Base-by-base conservation (phyloP, 1,140 invertebrate species). In the Helicoverpa armigera region DNA sequence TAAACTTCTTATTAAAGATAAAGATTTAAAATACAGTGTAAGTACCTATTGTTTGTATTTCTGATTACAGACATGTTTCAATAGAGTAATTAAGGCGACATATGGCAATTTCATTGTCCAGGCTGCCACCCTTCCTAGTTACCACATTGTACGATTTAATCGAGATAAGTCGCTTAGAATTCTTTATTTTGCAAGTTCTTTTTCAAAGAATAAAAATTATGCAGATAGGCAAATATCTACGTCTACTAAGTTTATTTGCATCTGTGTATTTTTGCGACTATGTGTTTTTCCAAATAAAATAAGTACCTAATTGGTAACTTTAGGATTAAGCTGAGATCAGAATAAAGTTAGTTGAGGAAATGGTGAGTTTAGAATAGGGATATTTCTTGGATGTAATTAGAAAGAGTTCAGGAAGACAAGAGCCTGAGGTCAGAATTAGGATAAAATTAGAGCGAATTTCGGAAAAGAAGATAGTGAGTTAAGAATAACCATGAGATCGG, bases 61-160 rank as follows among this genome's bases (percentile, higher is more conserved):
- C 67, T 50, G 48, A 70, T 70, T 70, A 77, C 61, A 53, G 61
- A 53, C 60, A 77, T 77, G 50, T 70, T 77, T 77, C 75, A 77
- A 77, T 77, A 77, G 80, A 61, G 74, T 67, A 77, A 82, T 82
- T 79, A 82, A 79, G 63, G 31, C 81, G 83, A 84, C 82, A 84
- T 82, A 84, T 88, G 82, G 84, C 88, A 85, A 88, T 92, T 91
- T 87, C 82, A 93, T 92, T 92, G 89, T 92, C 83, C 80, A 85
- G 75, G 73, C 63, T 10, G 84, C 79, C 82, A 80, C 85, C 75
- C 88, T 92, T 93, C 89, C 90, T 88, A 83, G 85, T 93, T 93
- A 90, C 91, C 73, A 89, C 86, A 89, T 88, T 79, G 76, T 53
- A 82, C 85, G 84, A 88, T 89, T 90, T 88, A 87, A 90, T 88